Evolutionary conservation across 2,888 invertebrate species (phyloP).

Genomic region (Diaperis boleti): DNA sequence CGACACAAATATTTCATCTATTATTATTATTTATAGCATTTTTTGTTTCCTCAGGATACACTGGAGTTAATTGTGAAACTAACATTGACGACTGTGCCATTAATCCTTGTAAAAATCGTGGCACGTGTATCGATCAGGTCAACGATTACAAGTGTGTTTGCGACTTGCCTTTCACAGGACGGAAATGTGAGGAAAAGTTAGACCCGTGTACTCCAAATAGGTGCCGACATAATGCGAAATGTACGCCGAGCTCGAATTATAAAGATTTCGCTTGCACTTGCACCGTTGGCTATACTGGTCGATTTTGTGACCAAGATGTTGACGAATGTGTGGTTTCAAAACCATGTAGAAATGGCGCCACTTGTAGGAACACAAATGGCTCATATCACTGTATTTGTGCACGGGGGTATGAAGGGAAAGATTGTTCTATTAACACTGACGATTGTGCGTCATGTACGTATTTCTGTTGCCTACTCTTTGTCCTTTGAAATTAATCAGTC

Average conservation of each 20-base stretch:
- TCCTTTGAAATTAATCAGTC: conserved; percentile 4
- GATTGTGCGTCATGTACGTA: conserved; percentile 89
- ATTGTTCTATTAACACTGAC: conserved; percentile 93
- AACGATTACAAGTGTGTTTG: conserved; percentile 94
- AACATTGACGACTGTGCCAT: conserved; percentile 93
- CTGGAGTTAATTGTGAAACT: conserved; percentile 88
- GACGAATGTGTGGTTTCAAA: conserved; percentile 88
- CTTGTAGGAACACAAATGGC: conserved; percentile 89
- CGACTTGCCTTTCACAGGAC: conserved; percentile 88
- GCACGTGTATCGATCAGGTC: conserved; percentile 90
- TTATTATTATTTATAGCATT: too few species aligned
- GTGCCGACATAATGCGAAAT: conserved; percentile 92
- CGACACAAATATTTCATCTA: too few species aligned
- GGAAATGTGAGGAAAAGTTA: conserved; percentile 88
- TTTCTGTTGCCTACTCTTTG: background rate
- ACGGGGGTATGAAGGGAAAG: conserved; percentile 90
- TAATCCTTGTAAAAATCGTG: conserved; percentile 89
- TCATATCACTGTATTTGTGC: conserved; percentile 90
- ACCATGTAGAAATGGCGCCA: conserved; percentile 92
- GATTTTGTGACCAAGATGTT: conserved; percentile 91
- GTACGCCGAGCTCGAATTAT: conserved; percentile 89
- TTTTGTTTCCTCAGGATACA: conserved; percentile 64
- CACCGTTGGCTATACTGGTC: conserved; percentile 88
- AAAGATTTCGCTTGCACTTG: conserved; percentile 92
- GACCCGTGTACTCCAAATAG: conserved; percentile 92